phyloP scores from a whole-genome alignment of 2,888 invertebrate genomes.

The Lampropteryx suffumata region DNA sequence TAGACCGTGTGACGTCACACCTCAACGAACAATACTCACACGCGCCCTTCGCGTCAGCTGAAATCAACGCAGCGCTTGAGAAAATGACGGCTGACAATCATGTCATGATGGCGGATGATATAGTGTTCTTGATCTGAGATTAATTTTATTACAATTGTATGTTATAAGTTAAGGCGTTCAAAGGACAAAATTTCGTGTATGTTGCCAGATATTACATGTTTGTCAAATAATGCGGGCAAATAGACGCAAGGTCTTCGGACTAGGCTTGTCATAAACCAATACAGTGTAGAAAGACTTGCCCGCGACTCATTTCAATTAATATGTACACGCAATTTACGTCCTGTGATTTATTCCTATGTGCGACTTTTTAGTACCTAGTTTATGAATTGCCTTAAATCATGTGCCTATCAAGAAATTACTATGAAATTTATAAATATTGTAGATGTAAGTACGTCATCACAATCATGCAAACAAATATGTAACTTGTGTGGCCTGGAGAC shows the following conservation, averaged over 20 bases:
- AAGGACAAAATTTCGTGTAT: too few species aligned
- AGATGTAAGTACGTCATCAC: constrained; percentile 9
- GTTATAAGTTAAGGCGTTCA: too few species aligned
- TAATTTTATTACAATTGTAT: background rate
- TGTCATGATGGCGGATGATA: constrained; percentile 94
- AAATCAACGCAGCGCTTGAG: constrained; percentile 90
- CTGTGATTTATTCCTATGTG: too few species aligned
- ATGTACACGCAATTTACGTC: too few species aligned
- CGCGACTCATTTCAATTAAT: too few species aligned
- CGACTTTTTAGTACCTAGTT: too few species aligned
- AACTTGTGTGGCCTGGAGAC: background rate
- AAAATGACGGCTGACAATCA: constrained; percentile 95
- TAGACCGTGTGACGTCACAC: constrained; percentile 85
- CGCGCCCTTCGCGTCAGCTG: constrained; percentile 84
- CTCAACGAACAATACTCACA: constrained; percentile 84
- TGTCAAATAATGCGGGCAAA: too few species aligned
- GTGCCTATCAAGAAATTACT: constrained; percentile 1
- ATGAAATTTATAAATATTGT: background rate
- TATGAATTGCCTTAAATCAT: background rate
- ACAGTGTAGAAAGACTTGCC: too few species aligned
- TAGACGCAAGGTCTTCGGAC: too few species aligned
- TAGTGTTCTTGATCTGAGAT: constrained; percentile 89
- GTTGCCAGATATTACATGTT: too few species aligned
- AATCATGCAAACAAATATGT: constrained; percentile 9
- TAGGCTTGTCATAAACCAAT: too few species aligned